Percentiles rank a stretch among this genome's conserved stretches.
These are phyloP conservation scores for Peromyscus melanophrys DNA, from an alignment of 2,797 vertebrate species.

Conservation along the genomic window DNA sequence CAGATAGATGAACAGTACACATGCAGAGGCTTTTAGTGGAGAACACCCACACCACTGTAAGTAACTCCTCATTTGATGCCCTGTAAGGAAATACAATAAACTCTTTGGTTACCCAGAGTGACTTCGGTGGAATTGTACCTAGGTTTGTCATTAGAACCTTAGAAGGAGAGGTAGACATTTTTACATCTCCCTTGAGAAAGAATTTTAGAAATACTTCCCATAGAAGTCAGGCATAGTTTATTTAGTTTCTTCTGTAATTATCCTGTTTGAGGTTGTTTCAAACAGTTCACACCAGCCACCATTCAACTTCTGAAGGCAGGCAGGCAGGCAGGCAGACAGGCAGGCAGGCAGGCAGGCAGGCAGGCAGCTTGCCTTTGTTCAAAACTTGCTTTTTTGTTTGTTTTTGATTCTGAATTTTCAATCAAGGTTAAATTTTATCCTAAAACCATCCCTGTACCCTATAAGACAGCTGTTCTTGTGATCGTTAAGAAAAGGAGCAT, in stretches of 20 bases:
- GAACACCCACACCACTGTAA: too few relatives aligned
- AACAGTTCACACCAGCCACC: not conserved
- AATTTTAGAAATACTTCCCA: not conserved
- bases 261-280: not conserved
- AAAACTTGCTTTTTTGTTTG: not conserved
- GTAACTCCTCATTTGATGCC: too few relatives aligned
- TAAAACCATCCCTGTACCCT: not conserved
- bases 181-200: too few relatives aligned
- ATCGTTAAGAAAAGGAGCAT: not conserved
- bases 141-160: too few relatives aligned
- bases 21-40: too few relatives aligned
- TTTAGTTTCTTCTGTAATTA: not conserved
- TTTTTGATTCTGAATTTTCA: not conserved
- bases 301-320: not conserved
- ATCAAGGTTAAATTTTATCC: not conserved
- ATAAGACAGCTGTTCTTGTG: not conserved
- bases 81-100: too few relatives aligned
- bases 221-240: not conserved
- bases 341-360: too few relatives aligned
- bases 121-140: too few relatives aligned
- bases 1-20: too few relatives aligned
- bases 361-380: not conserved
- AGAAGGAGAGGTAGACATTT: too few relatives aligned
- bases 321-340: too few relatives aligned
- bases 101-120: too few relatives aligned